A percentile compares a stretch with the other conserved stretches of the same genome.
phyloP scores from a whole-genome alignment of 1,140 invertebrate species.

The Chironomus tepperi region DNA sequence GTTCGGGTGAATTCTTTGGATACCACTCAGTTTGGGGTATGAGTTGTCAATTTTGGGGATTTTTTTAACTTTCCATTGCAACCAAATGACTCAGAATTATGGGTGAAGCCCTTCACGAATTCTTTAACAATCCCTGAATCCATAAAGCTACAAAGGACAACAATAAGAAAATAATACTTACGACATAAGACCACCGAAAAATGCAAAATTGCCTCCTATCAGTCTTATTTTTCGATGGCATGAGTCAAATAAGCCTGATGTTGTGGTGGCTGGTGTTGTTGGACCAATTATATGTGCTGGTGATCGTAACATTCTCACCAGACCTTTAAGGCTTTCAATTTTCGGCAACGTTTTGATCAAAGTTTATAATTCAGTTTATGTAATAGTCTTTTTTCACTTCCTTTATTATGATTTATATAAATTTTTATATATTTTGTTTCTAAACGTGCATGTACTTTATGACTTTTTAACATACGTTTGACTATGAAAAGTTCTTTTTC shows the following conservation, averaged over 20 bases:
- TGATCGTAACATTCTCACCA: conserved; percentile 41
- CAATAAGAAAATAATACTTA: conserved; percentile 43
- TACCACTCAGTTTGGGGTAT: too few relatives aligned
- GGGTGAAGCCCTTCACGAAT: too few relatives aligned
- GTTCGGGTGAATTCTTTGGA: too few relatives aligned
- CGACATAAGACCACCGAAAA: conserved; percentile 59
- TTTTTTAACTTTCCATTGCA: too few relatives aligned
- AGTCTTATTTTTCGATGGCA: conserved; percentile 61
- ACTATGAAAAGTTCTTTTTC: not conserved
- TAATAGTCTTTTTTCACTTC: not conserved
- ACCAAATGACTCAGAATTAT: too few relatives aligned
- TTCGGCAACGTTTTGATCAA: not conserved
- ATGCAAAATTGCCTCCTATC: conserved; percentile 51
- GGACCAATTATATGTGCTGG: conserved; percentile 34
- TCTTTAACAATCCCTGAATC: too few relatives aligned
- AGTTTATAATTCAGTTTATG: not conserved
- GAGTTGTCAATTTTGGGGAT: too few relatives aligned
- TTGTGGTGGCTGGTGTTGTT: conserved; percentile 41
- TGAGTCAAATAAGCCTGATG: conserved; percentile 54
- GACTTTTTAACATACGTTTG: not conserved
- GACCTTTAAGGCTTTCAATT: conserved; percentile 11
- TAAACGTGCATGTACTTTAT: not conserved
- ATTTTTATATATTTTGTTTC: not conserved
- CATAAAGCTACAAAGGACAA: too few relatives aligned
- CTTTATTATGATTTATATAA: not conserved